Base-by-base conservation (phyloP, 37 sponge, comb jelly and placozoan species). In the Bolinopsis microptera region DNA sequence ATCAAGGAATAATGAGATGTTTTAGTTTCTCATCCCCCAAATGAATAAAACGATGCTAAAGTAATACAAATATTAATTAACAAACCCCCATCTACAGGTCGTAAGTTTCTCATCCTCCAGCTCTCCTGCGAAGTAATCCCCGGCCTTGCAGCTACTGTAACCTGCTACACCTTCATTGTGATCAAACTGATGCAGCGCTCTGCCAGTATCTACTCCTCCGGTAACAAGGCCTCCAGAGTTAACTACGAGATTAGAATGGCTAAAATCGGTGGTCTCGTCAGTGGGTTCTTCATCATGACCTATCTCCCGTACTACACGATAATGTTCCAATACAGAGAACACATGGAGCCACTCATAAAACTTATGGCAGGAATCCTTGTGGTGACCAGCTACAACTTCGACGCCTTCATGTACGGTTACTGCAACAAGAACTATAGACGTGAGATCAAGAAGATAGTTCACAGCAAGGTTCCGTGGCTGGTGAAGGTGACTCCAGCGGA, bases 211-310 rank as follows among this genome's bases (percentile, higher is more conserved):
- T 72, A 72, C 75, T 30, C 31, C 75, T 72, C 75, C 26, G 26
- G 75, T 3, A 72, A 72, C 22, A 48, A 48, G 61, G 61, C 9
- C 61, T n/a, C 75, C 75, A 72, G 18, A 28, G 26, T 72, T 8
- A 72, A 72, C 75, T 72, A 72, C 75, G 75, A 72, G 75, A 72
- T 72, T n/a, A n/a, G 75, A 3, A 72, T 72, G 75, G 31, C 75
- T 30, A 72, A 72, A 28, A 72, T 72, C 26, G 75, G 75, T 8
- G 26, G 75, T 72, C 26, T 72, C 3, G 75, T 72, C 26, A 30
- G 31, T 5, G 75, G 75, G 31, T 72, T 72, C 75, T 72, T 72
- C 31, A 72, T 72, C 75, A n/a, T 72, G 3, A 72, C 75, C 75
- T 72, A 72, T n/a, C 75, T 72, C 22, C 75, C 75, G 31, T 72